Percentiles rank a stretch among this genome's conserved stretches.
Conservation (phyloP, 1,140 invertebrate genomes). For the Homalodisca vitripennis region DNA sequence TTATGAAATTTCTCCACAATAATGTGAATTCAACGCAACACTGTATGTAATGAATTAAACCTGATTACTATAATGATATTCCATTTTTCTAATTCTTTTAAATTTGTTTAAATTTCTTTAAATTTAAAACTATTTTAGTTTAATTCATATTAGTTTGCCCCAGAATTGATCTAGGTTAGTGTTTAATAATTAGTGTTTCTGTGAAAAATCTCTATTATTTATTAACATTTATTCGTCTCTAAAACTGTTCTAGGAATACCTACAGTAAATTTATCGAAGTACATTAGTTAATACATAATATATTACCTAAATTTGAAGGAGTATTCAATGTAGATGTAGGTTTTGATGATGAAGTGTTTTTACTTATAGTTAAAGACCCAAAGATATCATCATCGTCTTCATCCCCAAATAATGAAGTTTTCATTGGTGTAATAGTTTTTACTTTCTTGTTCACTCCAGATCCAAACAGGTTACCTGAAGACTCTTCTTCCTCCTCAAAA, state of each 20-base stretch:
- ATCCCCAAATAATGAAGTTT: slow-evolving; percentile 1
- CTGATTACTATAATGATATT: no score
- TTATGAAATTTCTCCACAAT: no score
- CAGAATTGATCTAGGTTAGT: not conserved
- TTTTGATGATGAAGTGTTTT: not conserved
- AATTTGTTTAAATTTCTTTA: no score
- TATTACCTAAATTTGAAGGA: not conserved
- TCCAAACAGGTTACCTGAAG: not conserved
- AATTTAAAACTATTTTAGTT: no score
- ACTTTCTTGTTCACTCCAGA: not conserved
- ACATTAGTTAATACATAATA: not conserved
- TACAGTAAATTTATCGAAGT: not conserved
- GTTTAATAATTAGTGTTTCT: not conserved
- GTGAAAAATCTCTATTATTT: not conserved
- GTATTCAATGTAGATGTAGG: not conserved
- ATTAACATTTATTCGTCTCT: not conserved
- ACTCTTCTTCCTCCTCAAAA: not conserved
- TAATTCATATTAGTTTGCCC: no score
- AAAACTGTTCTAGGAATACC: not conserved
- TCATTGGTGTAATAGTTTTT: not conserved
- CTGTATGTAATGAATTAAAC: no score
- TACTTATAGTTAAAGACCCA: not conserved
- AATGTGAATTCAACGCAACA: no score
- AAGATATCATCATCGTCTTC: slow-evolving; percentile 12
- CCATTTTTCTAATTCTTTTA: no score